Conservation (phyloP, 2,888 invertebrate species). For the Ganaspis brasiliensis region DNA sequence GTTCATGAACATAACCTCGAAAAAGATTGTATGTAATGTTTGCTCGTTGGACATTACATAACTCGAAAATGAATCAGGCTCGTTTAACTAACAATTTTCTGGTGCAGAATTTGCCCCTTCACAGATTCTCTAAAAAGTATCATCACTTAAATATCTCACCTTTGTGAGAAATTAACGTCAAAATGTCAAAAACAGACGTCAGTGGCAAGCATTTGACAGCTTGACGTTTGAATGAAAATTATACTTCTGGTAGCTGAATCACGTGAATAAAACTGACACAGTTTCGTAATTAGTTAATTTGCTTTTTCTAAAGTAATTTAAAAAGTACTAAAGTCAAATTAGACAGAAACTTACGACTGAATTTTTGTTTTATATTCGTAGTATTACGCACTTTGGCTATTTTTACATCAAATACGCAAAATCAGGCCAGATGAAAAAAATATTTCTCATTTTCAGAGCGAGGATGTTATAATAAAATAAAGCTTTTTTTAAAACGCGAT, state of each 20-base stretch:
- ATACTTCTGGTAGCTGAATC: not conserved
- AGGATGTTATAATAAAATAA: conserved; percentile 1
- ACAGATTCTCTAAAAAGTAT: not conserved
- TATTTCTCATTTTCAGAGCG: not conserved
- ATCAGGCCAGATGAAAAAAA: conserved; percentile 3
- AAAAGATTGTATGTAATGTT: conserved; percentile 47
- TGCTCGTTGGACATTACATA: conserved; percentile 62
- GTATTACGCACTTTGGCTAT: conserved; percentile 27
- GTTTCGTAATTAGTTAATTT: not conserved
- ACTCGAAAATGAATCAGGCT: conserved; percentile 45
- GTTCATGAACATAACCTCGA: conserved; percentile 64
- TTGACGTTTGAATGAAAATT: not conserved
- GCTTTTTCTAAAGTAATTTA: not conserved
- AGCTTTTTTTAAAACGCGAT: not conserved
- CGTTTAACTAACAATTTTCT: not conserved
- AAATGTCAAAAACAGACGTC: not conserved
- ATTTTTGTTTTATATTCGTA: not conserved
- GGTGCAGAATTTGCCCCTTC: not conserved
- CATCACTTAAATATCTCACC: not conserved
- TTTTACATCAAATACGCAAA: not conserved
- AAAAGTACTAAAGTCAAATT: not conserved
- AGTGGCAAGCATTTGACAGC: not conserved
- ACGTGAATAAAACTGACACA: not conserved
- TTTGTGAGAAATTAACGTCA: not conserved
- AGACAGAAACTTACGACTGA: not conserved